A percentile compares a stretch with the other conserved stretches of the same genome.
Evolutionary conservation across 2,113 vertebrate genomes (phyloP).

Genomic region (Rissa tridactyla): DNA sequence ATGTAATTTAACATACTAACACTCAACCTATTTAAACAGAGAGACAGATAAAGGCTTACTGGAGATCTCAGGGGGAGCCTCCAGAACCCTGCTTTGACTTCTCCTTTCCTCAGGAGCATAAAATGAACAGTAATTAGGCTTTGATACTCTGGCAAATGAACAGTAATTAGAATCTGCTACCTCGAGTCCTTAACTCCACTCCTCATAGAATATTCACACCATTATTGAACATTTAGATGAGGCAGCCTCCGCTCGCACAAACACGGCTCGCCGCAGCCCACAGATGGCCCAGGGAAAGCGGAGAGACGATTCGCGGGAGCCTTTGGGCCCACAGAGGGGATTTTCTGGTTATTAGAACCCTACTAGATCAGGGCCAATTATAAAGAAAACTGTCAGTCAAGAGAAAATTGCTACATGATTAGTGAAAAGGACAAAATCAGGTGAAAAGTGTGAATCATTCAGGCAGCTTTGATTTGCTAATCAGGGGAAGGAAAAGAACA

Average conservation of each 20-base stretch:
- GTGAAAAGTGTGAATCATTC: slow-evolving; percentile 98
- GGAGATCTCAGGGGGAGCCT: slow-evolving; percentile 94
- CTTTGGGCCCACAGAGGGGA: slow-evolving; percentile 98
- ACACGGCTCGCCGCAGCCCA: slow-evolving; percentile 81
- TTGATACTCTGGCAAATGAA: slow-evolving; percentile 99
- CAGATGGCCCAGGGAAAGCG: slow-evolving; percentile 84
- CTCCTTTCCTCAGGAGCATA: slow-evolving; percentile 93
- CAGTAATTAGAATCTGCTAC: slow-evolving; percentile 99
- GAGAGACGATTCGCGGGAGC: slow-evolving; percentile 91
- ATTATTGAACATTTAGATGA: slow-evolving; percentile 99
- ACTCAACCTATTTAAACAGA: slow-evolving; percentile 90
- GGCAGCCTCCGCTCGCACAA: slow-evolving; percentile 90
- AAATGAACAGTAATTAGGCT: slow-evolving; percentile 99
- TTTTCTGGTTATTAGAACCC: slow-evolving; percentile 99
- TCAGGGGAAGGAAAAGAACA: slow-evolving; percentile 90
- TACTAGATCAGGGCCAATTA: slow-evolving; percentile 99
- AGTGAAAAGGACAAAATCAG: slow-evolving; percentile 99
- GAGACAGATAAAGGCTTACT: slow-evolving; percentile 90
- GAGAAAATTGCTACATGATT: slow-evolving; percentile 99
- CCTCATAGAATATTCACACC: slow-evolving; percentile 98
- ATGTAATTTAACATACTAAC: slow-evolving; percentile 86
- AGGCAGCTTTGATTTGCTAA: slow-evolving; percentile 99
- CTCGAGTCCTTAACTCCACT: slow-evolving; percentile 90
- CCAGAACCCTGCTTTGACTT: slow-evolving; percentile 93
- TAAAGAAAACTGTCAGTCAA: slow-evolving; percentile 99